These are phyloP conservation scores for Nibea coibor DNA, from an alignment of 2,113 vertebrate species.

Conservation along the genomic window DNA sequence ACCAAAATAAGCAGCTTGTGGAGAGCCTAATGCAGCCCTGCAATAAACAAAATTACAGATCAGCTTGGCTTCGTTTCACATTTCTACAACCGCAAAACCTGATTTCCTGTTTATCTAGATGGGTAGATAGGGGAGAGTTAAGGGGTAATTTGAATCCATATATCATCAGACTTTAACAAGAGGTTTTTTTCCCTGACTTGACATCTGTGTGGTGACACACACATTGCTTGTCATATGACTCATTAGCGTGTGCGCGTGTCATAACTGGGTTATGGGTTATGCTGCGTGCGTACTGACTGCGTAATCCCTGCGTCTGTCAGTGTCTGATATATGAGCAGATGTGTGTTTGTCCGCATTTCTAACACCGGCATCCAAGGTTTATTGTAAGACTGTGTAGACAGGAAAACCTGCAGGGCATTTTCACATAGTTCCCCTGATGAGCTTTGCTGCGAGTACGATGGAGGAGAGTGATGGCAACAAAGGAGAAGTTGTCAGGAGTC, in stretches of 20 bases:
- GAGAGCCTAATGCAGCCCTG: conserved; percentile 60
- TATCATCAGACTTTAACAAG: conserved; percentile 47
- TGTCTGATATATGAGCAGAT: conserved; percentile 29
- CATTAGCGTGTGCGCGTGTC: conserved; percentile 30
- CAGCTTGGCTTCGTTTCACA: conserved; percentile 59
- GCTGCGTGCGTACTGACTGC: not conserved
- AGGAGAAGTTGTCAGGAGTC: conserved; percentile 9
- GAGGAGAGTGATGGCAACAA: conserved; percentile 24
- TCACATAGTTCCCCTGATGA: conserved; percentile 48
- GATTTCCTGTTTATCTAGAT: conserved; percentile 73
- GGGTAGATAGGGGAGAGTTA: conserved; percentile 19
- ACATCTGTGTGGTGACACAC: conserved; percentile 46
- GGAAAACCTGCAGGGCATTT: conserved; percentile 63
- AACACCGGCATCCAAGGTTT: conserved; percentile 52
- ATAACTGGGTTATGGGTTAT: conserved; percentile 25
- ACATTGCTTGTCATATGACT: conserved; percentile 41
- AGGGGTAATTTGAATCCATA: conserved; percentile 48
- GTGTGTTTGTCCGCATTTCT: conserved; percentile 46
- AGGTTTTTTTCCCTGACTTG: conserved; percentile 38
- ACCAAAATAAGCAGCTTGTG: conserved; percentile 63
- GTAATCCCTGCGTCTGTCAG: conserved; percentile 14
- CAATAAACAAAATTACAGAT: conserved; percentile 75
- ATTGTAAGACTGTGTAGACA: conserved; percentile 54
- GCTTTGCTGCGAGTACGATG: conserved; percentile 22
- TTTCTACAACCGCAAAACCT: conserved; percentile 56